Base-by-base conservation (phyloP, 2,113 vertebrate genomes). In the Cavia porcellus region DNA sequence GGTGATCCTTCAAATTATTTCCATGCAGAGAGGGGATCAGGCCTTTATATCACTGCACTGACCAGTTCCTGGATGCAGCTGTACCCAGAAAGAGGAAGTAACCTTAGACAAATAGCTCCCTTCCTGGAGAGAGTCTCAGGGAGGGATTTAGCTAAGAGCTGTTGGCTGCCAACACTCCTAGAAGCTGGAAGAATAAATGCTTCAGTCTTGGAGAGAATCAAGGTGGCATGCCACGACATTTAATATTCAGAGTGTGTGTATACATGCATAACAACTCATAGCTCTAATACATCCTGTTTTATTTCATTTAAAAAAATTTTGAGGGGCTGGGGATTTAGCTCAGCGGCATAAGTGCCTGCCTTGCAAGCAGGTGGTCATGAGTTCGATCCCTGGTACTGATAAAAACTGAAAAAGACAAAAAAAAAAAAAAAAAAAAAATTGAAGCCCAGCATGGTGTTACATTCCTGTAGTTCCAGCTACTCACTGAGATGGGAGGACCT, bases 91-190 rank as follows among this genome's bases (percentile, higher is more conserved):
- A 90, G 92, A 92, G 55, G 59, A 81, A 42, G n/a, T 93, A 83
- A 82, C 22, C 92, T 59, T 68, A 72, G 52, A 79, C 72, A 86
- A 89, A 74, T 28, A 86, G 42, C 28, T 80, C 19, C 94, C 62
- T 95, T 91, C 72, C 74, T 85, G 94, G 57, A 97, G 77, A 61
- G 25, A 87, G 75, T 55, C 20, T 64, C 81, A 50, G 20, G 88
- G 57, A 95, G 55, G 38, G n/a, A 94, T 52, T 59, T 42, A 89
- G 87, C 88, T 89, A 57, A 72, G 86, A 93, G 42, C 30, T 74
- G 0, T 55, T 91, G 83, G 66, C 61, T 91, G 72, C 74, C 80
- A 83, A 83, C 7, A 14, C 47, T 50, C 35, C 14, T 42, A 86
- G 66, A 47, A 79, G 42, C 52, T 62, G 5, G 14, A 83, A 95